These are phyloP conservation scores for Nycteola revayana DNA, from an alignment of 2,888 invertebrate genomes.

Conservation along the genomic window DNA sequence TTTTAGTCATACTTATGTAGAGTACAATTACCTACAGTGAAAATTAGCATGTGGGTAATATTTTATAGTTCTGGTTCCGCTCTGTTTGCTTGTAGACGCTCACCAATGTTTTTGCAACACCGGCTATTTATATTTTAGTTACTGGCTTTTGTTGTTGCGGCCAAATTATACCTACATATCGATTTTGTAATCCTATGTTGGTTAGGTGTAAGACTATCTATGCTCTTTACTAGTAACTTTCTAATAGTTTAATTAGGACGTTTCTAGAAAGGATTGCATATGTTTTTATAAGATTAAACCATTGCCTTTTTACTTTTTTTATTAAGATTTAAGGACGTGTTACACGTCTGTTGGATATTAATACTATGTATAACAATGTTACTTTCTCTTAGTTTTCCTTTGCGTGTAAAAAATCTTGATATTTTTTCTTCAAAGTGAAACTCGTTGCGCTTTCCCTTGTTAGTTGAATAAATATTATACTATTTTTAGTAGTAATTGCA, in stretches of 20 bases:
- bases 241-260: no score
- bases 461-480: slow-evolving; percentile 73
- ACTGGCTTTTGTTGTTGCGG: slow-evolving; percentile 58
- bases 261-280: no score
- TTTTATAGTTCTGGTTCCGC: slow-evolving; percentile 73
- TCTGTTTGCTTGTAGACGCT: slow-evolving; percentile 69
- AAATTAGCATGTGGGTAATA: slow-evolving; percentile 79
- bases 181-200: no score
- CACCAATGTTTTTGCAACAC: slow-evolving; percentile 73
- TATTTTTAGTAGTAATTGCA: slow-evolving; percentile 66
- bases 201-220: no score
- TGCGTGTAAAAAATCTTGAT: slow-evolving; percentile 80
- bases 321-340: slow-evolving; percentile 35
- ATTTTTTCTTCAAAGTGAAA: slow-evolving; percentile 69
- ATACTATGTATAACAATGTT: slow-evolving; percentile 24
- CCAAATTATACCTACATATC: no score
- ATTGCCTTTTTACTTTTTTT: no score
- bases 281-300: no score
- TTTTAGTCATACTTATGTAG: slow-evolving; percentile 51
- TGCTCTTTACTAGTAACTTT: no score
- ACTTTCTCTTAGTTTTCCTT: slow-evolving; percentile 70
- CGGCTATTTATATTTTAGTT: slow-evolving; percentile 64
- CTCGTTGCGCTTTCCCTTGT: slow-evolving; percentile 71
- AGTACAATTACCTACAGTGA: slow-evolving; percentile 63
- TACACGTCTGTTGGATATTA: slow-evolving; percentile 29